Conservation (phyloP, 2,888 invertebrate genomes). For the Mongoloraphidia duomilia region DNA sequence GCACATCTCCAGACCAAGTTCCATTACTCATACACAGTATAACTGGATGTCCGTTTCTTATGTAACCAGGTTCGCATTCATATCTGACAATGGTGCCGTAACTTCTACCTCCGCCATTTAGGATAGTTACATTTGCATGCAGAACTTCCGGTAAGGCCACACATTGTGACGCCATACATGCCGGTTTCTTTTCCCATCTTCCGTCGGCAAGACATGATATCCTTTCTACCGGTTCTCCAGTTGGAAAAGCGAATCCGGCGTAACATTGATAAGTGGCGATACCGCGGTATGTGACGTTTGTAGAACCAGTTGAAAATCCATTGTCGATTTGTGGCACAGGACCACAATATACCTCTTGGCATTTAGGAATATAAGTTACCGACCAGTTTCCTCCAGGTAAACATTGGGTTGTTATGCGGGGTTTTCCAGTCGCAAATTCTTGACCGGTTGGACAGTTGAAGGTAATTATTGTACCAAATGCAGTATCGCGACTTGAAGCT, state of each 20-base stretch:
- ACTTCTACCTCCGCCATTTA: slow-evolving; percentile 82
- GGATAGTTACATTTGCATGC: slow-evolving; percentile 70
- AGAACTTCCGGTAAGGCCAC: slow-evolving; percentile 73
- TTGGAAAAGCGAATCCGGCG: slow-evolving; percentile 87
- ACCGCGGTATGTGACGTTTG: slow-evolving; percentile 88
- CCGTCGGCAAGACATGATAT: slow-evolving; percentile 83
- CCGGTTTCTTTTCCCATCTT: slow-evolving; percentile 83
- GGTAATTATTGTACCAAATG: slow-evolving; percentile 76
- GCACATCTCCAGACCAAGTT: slow-evolving; percentile 86
- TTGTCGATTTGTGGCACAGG: slow-evolving; percentile 97
- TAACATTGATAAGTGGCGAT: slow-evolving; percentile 93
- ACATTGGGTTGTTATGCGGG: slow-evolving; percentile 73
- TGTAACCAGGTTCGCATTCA: slow-evolving; percentile 84
- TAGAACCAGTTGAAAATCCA: slow-evolving; percentile 89
- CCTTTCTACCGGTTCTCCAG: slow-evolving; percentile 72
- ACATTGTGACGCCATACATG: slow-evolving; percentile 85
- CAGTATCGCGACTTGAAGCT: slow-evolving; percentile 82
- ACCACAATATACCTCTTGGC: slow-evolving; percentile 94
- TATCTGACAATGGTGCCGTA: slow-evolving; percentile 88
- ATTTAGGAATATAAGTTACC: slow-evolving; percentile 77
- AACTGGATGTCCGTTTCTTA: slow-evolving; percentile 76
- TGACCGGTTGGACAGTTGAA: slow-evolving; percentile 89
- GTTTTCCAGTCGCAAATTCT: slow-evolving; percentile 83
- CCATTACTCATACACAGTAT: slow-evolving; percentile 91
- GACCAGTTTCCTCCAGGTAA: slow-evolving; percentile 86